Percentiles rank a stretch among this genome's conserved stretches.
phyloP scores from a whole-genome alignment of 2,113 vertebrate species.

The Mastomys natalensis region DNA sequence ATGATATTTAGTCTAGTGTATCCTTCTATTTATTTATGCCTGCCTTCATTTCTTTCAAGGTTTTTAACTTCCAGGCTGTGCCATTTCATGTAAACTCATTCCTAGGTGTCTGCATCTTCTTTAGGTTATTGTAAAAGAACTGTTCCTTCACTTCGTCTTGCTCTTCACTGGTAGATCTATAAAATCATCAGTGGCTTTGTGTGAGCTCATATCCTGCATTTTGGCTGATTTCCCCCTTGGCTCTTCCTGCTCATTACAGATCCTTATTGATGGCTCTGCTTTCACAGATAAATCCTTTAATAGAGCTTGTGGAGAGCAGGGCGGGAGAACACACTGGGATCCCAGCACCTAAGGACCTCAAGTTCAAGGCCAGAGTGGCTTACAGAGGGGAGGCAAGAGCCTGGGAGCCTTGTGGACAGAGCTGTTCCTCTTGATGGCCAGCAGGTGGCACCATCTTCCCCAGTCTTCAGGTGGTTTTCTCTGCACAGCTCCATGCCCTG shows the following conservation, averaged over 20 bases:
- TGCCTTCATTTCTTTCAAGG: too few relatives aligned
- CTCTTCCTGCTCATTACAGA: not conserved
- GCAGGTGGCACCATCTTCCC: not conserved
- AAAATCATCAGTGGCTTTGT: not conserved
- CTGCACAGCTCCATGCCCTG: not conserved
- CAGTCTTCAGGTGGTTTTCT: not conserved
- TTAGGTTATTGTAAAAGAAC: not conserved
- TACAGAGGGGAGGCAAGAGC: not conserved
- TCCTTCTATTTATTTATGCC: not conserved
- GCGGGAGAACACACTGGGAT: not conserved
- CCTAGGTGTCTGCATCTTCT: too few relatives aligned
- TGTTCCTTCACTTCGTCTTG: not conserved
- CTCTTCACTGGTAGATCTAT: not conserved
- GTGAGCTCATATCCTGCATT: not conserved
- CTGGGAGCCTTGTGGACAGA: not conserved
- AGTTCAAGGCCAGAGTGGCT: not conserved
- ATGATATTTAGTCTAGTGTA: too few relatives aligned
- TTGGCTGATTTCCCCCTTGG: too few relatives aligned
- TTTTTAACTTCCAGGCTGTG: not conserved
- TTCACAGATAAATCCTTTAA: not conserved
- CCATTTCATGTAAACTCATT: not conserved
- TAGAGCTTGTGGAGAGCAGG: not conserved
- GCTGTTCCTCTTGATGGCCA: not conserved
- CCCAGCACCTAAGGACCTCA: not conserved
- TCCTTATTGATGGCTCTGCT: not conserved